phyloP scores from a whole-genome alignment of 2,113 vertebrate species.

The Turdus rufiventris region DNA sequence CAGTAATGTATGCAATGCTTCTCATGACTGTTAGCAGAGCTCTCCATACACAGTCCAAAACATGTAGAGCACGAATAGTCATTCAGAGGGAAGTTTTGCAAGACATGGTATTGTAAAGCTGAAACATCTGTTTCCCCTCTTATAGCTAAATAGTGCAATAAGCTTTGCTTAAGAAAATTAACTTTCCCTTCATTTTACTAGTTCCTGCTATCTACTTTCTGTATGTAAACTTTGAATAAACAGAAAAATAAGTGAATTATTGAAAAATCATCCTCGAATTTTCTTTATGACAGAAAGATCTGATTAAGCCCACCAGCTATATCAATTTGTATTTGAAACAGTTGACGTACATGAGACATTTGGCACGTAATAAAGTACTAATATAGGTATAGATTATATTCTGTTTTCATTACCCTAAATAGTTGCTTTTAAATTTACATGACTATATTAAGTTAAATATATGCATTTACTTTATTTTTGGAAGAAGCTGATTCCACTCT shows the following conservation, averaged over 20 bases:
- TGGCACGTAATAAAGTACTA: not conserved
- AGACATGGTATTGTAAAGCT: slow-evolving; percentile 34
- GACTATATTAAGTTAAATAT: not conserved
- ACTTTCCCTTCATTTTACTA: not conserved
- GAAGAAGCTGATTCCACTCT: not conserved
- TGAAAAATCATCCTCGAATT: not conserved
- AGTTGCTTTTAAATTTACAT: not conserved
- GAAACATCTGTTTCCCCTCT: slow-evolving; percentile 42
- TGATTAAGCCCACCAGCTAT: not conserved
- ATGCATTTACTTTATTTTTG: slow-evolving; percentile 28
- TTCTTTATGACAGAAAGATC: not conserved
- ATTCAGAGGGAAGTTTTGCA: slow-evolving; percentile 39
- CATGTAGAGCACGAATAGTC: slow-evolving; percentile 5
- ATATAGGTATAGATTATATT: not conserved
- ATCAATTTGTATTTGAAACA: not conserved
- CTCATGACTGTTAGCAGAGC: slow-evolving; percentile 31
- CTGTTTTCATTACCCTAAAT: slow-evolving; percentile 8
- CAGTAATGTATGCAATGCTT: slow-evolving; percentile 33
- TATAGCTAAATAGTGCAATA: not conserved
- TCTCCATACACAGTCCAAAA: slow-evolving; percentile 18
- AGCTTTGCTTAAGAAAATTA: not conserved
- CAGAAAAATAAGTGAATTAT: not conserved
- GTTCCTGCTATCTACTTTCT: not conserved
- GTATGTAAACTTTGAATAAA: not conserved
- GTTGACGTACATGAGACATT: not conserved